Conservation (phyloP, 2,113 vertebrate genomes). For the Chionis minor region DNA sequence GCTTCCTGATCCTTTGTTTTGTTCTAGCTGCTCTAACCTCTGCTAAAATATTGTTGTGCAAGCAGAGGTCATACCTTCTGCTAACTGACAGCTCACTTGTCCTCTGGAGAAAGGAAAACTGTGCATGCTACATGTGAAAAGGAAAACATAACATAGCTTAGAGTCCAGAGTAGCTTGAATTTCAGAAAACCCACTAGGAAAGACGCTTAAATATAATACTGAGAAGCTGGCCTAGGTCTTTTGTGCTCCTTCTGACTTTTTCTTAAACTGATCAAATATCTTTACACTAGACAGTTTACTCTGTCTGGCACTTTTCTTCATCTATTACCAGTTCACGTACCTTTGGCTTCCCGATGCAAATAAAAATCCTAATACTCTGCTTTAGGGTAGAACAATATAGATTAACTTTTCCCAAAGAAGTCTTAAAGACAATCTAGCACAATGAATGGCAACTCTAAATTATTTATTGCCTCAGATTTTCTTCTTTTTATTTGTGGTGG, state of each 20-base stretch:
- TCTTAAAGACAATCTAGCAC: not conserved
- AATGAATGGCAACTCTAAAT: not conserved
- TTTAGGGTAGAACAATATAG: not conserved
- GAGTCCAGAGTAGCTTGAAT: not conserved
- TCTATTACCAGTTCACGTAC: not conserved
- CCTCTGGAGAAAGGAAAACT: not conserved
- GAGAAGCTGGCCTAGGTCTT: not conserved
- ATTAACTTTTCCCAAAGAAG: not conserved
- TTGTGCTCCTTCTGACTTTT: not conserved
- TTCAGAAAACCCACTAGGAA: not conserved
- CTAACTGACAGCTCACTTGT: conserved; percentile 3
- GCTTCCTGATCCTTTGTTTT: not conserved
- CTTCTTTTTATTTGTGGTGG: not conserved
- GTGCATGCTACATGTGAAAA: not conserved
- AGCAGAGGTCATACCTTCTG: not conserved
- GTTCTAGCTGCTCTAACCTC: not conserved
- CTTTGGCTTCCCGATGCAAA: not conserved
- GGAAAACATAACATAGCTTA: not conserved
- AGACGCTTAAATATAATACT: not conserved
- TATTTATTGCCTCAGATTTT: not conserved
- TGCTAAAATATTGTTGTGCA: not conserved
- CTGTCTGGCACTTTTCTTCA: not conserved
- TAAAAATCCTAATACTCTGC: not conserved
- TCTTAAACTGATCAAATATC: not conserved
- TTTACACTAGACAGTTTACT: not conserved